Evolutionary conservation across 2,797 vertebrate species (phyloP).

Genomic region (Microchirus variegatus): DNA sequence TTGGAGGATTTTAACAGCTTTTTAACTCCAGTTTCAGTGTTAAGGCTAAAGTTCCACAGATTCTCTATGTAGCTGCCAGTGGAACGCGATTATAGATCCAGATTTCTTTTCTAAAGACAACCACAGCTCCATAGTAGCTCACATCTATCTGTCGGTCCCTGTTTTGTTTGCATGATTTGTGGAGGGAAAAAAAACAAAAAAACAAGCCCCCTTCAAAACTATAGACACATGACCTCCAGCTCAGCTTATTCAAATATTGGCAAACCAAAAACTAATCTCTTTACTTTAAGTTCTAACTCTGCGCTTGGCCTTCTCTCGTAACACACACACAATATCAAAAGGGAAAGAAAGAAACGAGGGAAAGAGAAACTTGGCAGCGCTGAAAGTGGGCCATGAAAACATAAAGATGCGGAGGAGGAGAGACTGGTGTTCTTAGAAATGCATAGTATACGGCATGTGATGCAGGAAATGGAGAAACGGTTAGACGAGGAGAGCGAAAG

Average conservation of each 20-base stretch:
- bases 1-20: too few species aligned
- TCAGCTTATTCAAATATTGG: slow-evolving; percentile 1
- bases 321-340: background rate
- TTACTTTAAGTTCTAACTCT: slow-evolving; percentile 5
- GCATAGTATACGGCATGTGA: background rate
- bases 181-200: slow-evolving; percentile 1
- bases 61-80: too few species aligned
- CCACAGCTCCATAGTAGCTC: background rate
- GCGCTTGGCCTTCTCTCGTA: background rate
- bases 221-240: slow-evolving; percentile 1
- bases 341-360: background rate
- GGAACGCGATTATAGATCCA: background rate
- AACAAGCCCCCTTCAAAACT: background rate
- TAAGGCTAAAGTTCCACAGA: too few species aligned
- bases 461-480: slow-evolving; percentile 10
- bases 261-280: slow-evolving; percentile 13
- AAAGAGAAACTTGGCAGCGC: slow-evolving; percentile 20
- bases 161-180: slow-evolving; percentile 1
- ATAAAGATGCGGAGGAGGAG: background rate
- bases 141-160: background rate
- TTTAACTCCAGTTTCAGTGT: too few species aligned
- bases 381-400: slow-evolving; percentile 51
- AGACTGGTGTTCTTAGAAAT: slow-evolving; percentile 37
- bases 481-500: background rate
- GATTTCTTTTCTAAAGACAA: background rate